Percentiles rank a stretch among this genome's conserved stretches.
These are phyloP conservation scores for Malurus cyaneus DNA, from an alignment of 2,113 vertebrate genomes.

Conservation along the genomic window DNA sequence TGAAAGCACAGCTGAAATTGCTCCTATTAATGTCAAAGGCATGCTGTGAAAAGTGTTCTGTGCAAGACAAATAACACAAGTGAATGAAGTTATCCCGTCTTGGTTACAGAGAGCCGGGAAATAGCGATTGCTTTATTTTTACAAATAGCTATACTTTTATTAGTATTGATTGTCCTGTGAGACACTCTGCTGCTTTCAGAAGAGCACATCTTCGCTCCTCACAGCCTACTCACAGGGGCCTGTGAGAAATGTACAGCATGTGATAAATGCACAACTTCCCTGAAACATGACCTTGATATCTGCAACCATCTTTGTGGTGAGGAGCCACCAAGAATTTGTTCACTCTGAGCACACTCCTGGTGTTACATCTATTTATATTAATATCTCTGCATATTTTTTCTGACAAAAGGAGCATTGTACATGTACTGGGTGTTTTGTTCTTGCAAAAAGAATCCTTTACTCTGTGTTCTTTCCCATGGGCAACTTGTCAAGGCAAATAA, in stretches of 20 bases:
- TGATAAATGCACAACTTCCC: background rate
- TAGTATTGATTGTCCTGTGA: background rate
- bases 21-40: constrained; percentile 35
- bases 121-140: constrained; percentile 27
- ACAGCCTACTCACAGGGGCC: background rate
- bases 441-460: background rate
- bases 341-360: background rate
- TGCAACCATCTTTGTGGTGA: background rate
- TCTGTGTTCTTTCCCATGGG: background rate
- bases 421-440: background rate
- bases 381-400: background rate
- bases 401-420: constrained; percentile 20
- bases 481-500: constrained; percentile 19
- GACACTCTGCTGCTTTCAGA: background rate
- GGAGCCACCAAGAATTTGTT: constrained; percentile 4
- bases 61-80: constrained; percentile 11
- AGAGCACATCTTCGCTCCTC: background rate
- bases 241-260: background rate
- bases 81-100: background rate
- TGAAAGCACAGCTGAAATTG: constrained; percentile 1
- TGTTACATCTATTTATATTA: background rate
- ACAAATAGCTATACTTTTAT: constrained; percentile 27
- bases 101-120: constrained; percentile 8
- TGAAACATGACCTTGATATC: constrained; percentile 21
- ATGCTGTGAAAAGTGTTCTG: constrained; percentile 33